phyloP scores from a whole-genome alignment of 2,797 vertebrate species.

The Phoebastria nigripes region DNA sequence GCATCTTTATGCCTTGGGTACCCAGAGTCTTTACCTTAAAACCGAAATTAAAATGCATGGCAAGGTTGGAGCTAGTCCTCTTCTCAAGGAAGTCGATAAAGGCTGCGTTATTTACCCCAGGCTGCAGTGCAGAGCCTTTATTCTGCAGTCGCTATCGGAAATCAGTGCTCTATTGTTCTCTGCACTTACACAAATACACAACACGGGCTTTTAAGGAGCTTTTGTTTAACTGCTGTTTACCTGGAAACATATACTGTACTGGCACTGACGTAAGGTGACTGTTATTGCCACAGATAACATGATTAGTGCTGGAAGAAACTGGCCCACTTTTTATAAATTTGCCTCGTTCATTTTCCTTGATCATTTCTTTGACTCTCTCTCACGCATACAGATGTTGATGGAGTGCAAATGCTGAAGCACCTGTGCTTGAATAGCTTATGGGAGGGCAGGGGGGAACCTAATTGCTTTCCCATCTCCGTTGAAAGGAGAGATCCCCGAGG shows the following conservation, averaged over 20 bases:
- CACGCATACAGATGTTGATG: neutral
- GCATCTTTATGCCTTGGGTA: neutral
- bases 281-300: neutral
- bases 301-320: neutral
- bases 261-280: neutral
- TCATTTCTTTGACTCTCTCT: neutral
- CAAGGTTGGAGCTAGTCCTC: neutral
- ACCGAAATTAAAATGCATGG: neutral
- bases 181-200: neutral
- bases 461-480: neutral
- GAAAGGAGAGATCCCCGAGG: neutral
- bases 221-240: conserved; percentile 49
- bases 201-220: neutral
- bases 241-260: conserved; percentile 17
- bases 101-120: neutral
- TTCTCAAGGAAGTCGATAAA: neutral
- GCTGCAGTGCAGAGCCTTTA: neutral
- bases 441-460: neutral
- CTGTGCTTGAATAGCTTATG: neutral
- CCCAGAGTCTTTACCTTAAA: neutral
- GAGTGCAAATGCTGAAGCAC: neutral
- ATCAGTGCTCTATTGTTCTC: conserved; percentile 30
- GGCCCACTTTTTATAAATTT: neutral
- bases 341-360: neutral
- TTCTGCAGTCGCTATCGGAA: neutral